A percentile compares a stretch with the other conserved stretches of the same genome.
phyloP scores from a whole-genome alignment of 2,113 vertebrate genomes.

The Deroptyus accipitrinus region DNA sequence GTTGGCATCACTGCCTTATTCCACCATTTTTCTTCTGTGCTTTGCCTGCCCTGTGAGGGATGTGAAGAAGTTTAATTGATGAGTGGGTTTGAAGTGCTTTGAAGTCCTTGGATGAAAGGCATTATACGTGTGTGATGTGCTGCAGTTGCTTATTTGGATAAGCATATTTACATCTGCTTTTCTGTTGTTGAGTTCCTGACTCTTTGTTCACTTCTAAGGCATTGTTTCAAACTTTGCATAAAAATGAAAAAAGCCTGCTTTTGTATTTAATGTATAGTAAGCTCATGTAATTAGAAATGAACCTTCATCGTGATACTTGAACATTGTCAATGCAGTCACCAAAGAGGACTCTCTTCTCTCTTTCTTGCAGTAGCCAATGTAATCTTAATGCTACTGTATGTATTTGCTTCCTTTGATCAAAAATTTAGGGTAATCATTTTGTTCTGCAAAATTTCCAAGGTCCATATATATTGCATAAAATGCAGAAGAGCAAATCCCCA shows the following conservation, averaged over 20 bases:
- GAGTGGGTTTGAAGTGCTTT: background rate
- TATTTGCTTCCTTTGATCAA: slow-evolving; percentile 33
- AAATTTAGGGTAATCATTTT: slow-evolving; percentile 45
- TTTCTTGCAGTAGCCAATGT: background rate
- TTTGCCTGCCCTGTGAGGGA: background rate
- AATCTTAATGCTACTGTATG: background rate
- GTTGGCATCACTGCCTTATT: background rate
- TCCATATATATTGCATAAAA: slow-evolving; percentile 1
- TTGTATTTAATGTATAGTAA: background rate
- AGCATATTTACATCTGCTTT: background rate
- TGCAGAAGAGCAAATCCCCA: background rate
- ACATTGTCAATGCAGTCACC: background rate
- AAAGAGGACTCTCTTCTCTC: background rate
- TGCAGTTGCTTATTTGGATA: background rate
- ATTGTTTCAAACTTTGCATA: background rate
- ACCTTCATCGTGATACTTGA: background rate
- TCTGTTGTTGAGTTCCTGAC: background rate
- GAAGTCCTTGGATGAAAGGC: background rate
- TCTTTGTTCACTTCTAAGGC: background rate
- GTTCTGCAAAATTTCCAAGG: background rate
- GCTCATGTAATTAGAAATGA: background rate
- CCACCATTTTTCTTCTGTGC: accelerated
- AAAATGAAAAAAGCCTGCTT: background rate
- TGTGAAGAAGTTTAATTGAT: background rate
- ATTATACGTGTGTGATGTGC: accelerated